Evolutionary conservation across 2,113 vertebrate species (phyloP), one percentile per base, ranked within the genome.

Genomic region (Carettochelys insculpta): DNA sequence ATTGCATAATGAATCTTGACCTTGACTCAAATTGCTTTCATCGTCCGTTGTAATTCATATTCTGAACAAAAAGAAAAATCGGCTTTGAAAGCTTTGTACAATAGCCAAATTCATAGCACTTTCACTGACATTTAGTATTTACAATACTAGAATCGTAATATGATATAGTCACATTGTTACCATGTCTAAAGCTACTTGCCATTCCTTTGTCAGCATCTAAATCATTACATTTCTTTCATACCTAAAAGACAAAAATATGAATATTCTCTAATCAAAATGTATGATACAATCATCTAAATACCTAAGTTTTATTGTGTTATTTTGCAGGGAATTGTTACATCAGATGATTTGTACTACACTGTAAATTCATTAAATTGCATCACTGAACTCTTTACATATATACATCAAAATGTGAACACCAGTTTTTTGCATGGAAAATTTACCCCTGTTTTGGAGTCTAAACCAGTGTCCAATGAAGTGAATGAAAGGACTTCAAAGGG

Each of bases 221-320:
- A 45, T 14, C 88, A 52, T 88, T 82, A 68, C 58, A 92, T 86
- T n/a, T n/a, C n/a, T n/a, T n/a, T n/a, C 93, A 92, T 82, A 86
- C 51, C 51, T 90, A 43, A 94, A 80, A 80, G 88, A 92, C 82
- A 90, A 80, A 16, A 87, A 94, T n/a, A 94, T 82, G 16, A 92
- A 61, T 77, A 92, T 88, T 86, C 77, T 92, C 82, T 88, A 16
- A 81, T 93, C 83, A 92, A 87, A 96, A 88, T 90, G n/a, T 87
- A 91, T 90, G 93, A 94, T 87, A 82, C 82, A 94, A 95, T 96
- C 87, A 82, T 89, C 80, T 96, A 87, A 96, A 83, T 93, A 95
- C 68, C 83, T 83, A 61, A 0, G 1, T 24, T 84, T 29, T 1
- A 0, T 47, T 58, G 50, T 84, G 92, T 95, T 93, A 96, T 89